phyloP scores from a whole-genome alignment of 2,113 vertebrate genomes.

The Alethe diademata region DNA sequence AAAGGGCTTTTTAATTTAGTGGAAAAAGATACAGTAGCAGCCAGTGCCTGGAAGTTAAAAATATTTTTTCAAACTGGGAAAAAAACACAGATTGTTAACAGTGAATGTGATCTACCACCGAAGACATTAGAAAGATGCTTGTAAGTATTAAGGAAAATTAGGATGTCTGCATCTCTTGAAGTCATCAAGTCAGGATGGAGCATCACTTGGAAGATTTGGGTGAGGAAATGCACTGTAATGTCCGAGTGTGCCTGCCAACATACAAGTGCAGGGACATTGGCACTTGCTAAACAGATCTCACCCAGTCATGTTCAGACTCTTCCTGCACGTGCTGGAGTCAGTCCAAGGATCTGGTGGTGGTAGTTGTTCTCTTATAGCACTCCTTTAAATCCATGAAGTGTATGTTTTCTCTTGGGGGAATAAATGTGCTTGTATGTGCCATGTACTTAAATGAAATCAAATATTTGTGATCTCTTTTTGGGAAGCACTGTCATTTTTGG shows the following conservation, averaged over 20 bases:
- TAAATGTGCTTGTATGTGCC: neutral
- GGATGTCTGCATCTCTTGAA: neutral
- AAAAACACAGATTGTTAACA: neutral
- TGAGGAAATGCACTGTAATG: neutral
- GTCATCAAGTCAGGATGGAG: neutral
- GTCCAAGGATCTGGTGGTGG: neutral
- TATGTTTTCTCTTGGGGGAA: neutral
- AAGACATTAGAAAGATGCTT: neutral
- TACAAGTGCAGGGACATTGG: neutral
- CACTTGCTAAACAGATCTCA: neutral
- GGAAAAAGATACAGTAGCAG: neutral
- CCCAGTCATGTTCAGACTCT: neutral
- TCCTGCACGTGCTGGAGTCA: neutral
- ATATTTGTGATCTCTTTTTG: neutral
- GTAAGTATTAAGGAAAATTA: neutral
- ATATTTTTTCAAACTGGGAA: neutral
- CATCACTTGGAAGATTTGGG: neutral
- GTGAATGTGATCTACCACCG: neutral
- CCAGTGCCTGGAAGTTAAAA: neutral
- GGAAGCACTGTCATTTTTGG: neutral
- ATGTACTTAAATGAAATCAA: neutral
- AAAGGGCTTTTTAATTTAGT: neutral
- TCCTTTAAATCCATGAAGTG: neutral
- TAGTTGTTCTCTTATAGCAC: neutral
- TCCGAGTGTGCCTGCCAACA: fast-evolving